Percentiles rank a stretch among this genome's conserved stretches.
phyloP scores from a whole-genome alignment of 2,888 invertebrate genomes.

The Caenorhabditis sp. region DNA sequence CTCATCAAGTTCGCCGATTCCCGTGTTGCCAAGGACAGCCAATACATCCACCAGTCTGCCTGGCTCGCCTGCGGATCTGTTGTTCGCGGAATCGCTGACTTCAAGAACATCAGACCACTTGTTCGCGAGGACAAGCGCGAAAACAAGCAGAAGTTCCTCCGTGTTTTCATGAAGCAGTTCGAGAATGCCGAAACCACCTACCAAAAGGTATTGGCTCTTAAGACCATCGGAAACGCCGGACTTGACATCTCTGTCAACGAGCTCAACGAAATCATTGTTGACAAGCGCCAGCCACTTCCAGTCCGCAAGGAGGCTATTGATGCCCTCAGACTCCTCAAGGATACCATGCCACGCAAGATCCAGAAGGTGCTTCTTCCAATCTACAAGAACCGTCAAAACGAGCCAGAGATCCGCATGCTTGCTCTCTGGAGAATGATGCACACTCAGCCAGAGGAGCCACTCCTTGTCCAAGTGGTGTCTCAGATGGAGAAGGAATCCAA shows the following conservation, averaged over 20 bases:
- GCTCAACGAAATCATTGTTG: conserved; percentile 78
- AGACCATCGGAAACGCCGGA: conserved; percentile 80
- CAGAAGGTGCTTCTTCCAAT: conserved; percentile 72
- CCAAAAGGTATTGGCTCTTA: conserved; percentile 79
- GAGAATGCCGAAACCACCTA: conserved; percentile 67
- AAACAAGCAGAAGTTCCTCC: conserved; percentile 61
- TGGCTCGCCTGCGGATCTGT: conserved; percentile 69
- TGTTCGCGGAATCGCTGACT: conserved; percentile 62
- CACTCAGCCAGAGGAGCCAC: conserved; percentile 69
- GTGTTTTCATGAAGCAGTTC: conserved; percentile 69
- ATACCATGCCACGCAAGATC: conserved; percentile 68
- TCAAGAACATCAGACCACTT: conserved; percentile 57
- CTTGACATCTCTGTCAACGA: conserved; percentile 72
- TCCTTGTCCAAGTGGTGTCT: conserved; percentile 75
- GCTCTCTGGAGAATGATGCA: conserved; percentile 76
- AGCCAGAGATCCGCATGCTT: conserved; percentile 75
- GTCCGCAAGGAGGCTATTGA: conserved; percentile 78
- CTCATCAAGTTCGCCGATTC: conserved; percentile 61
- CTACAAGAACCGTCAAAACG: conserved; percentile 73
- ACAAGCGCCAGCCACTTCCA: conserved; percentile 69
- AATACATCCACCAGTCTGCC: conserved; percentile 68
- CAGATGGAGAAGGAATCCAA: conserved; percentile 73
- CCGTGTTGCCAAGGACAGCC: conserved; percentile 37
- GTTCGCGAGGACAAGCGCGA: conserved; percentile 69
- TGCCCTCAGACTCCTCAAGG: conserved; percentile 73